phyloP scores from a whole-genome alignment of 2,888 invertebrate genomes.

The Geotrupes spiniger region DNA sequence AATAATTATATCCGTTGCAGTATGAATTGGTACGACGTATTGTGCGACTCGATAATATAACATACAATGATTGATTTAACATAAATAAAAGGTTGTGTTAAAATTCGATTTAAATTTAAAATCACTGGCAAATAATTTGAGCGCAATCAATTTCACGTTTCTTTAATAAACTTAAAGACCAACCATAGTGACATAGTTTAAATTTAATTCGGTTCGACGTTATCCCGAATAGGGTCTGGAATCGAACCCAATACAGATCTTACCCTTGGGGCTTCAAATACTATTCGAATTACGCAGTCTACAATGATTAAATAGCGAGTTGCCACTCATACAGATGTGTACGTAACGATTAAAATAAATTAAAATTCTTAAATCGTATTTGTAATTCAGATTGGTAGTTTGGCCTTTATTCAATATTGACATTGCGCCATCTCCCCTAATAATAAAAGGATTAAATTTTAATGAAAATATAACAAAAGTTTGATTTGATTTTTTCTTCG shows the following conservation, averaged over 20 bases:
- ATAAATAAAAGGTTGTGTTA: too few species aligned
- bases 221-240: conserved; percentile 25
- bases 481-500: conserved; percentile 22
- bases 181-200: conserved; percentile 27
- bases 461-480: conserved; percentile 41
- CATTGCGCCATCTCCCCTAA: conserved; percentile 26
- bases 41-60: too few species aligned
- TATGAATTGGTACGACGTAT: too few species aligned
- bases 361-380: conserved; percentile 26
- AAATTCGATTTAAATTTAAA: too few species aligned
- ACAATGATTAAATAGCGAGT: conserved; percentile 30
- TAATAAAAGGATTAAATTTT: conserved; percentile 41
- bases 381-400: conserved; percentile 16
- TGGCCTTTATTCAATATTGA: conserved; percentile 28
- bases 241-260: conserved; percentile 30
- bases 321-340: conserved; percentile 28
- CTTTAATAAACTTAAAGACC: conserved; percentile 27
- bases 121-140: too few species aligned
- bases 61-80: too few species aligned
- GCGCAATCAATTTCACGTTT: too few species aligned
- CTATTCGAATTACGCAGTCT: conserved; percentile 23
- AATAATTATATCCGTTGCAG: not conserved
- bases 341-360: conserved; percentile 29
- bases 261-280: conserved; percentile 27
- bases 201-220: conserved; percentile 33